phyloP scores from a whole-genome alignment of 2,797 vertebrate species.

The Manis crassicaudata region DNA sequence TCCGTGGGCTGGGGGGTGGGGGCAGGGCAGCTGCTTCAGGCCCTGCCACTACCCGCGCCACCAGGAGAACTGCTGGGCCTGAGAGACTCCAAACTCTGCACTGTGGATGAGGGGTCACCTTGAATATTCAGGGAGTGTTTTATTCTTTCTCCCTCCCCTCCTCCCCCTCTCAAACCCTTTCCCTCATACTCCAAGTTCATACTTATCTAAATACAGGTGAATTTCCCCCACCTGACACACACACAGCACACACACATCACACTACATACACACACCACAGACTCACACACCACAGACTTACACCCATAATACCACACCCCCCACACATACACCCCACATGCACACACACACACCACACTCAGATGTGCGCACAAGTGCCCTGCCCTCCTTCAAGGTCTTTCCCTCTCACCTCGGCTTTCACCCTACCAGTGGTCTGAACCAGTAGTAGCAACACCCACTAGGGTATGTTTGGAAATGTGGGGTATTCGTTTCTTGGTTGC shows the following conservation, averaged over 20 bases:
- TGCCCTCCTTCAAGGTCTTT: no score
- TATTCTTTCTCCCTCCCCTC: not conserved
- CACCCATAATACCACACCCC: no score
- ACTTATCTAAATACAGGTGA: not conserved
- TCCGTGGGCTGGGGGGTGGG: not conserved
- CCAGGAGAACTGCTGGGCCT: not conserved
- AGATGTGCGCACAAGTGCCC: no score
- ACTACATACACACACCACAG: not conserved
- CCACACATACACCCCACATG: fast-evolving
- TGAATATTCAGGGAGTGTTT: not conserved
- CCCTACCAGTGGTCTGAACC: not conserved
- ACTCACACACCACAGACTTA: not conserved
- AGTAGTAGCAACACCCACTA: not conserved
- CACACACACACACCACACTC: no score
- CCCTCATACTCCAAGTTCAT: not conserved
- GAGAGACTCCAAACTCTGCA: not conserved
- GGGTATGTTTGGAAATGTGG: not conserved
- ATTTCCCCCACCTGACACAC: fast-evolving
- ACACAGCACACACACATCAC: not conserved
- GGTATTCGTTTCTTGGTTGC: not conserved
- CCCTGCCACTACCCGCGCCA: not conserved
- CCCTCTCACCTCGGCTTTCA: not conserved
- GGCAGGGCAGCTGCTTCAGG: not conserved
- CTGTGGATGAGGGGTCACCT: not conserved
- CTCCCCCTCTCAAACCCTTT: no score